Base-by-base conservation (phyloP, 2,888 invertebrate species). In the Strigamia maritima region DNA sequence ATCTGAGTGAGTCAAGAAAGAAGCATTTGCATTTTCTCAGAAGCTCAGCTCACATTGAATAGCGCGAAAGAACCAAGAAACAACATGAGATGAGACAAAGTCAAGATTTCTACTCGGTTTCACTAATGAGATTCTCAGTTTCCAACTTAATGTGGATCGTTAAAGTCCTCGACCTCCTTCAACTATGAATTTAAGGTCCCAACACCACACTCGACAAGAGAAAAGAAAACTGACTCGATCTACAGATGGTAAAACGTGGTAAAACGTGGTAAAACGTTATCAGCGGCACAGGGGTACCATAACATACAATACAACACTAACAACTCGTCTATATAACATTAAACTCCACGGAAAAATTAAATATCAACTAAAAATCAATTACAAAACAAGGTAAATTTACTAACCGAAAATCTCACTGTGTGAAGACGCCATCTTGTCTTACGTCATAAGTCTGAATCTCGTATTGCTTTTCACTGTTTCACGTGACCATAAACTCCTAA, bases 151-250 rank as follows among this genome's bases (percentile, higher is more conserved):
- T 60, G 60, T 60, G 16, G 60, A 60, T 60, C 60, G 60, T 60
- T 60, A 60, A 60, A 60, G 60, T 60, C 19, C 60, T 60, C 60
- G 60, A 60, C 60, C 60, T 60, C 60, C 60, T 60, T 60, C 60
- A 60, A 60, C 60, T 24, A 19, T 60, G 60, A n/a, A 60, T 60
- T 60, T 60, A 60, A 60, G 60, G 60, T 60, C 60, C 60, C 60
- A 19, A 49, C 60, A 60, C 60, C 60, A 19, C 60, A 60, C 60
- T 60, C 60, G 24, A 60, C 14, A 24, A 60, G 19, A n/a, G n/a
- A n/a, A n/a, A n/a, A n/a, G n/a, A n/a, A n/a, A n/a, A n/a, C n/a
- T n/a, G n/a, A 60, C 60, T 6, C 60, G 60, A 60, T 60, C 49
- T 49, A n/a, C n/a, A n/a, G n/a, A n/a, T n/a, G n/a, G n/a, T n/a